Percentiles rank a stretch among this genome's conserved stretches.
Evolutionary conservation across 2,797 vertebrate species (phyloP).

Genomic region (Odontamblyopus lacepedii): DNA sequence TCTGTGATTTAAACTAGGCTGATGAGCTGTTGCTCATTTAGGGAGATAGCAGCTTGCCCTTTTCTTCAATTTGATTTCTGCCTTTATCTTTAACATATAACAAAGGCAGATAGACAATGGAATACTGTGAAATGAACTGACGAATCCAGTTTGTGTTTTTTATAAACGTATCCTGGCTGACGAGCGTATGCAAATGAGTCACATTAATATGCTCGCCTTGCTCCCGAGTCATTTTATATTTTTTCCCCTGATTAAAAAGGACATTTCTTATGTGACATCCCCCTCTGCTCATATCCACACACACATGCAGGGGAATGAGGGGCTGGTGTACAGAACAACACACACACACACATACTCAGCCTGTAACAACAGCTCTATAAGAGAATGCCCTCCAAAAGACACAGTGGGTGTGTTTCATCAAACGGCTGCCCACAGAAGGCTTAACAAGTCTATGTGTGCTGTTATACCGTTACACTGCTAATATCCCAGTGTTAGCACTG

Average conservation of each 20-base stretch:
- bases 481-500: conserved; percentile 17
- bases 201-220: conserved; percentile 84
- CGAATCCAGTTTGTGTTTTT: conserved; percentile 80
- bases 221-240: conserved; percentile 83
- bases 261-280: conserved; percentile 84
- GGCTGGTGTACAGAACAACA: conserved; percentile 32
- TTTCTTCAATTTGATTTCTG: conserved; percentile 84
- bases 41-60: conserved; percentile 84
- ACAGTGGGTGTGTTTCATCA: conserved; percentile 54
- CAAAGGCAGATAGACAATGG: conserved; percentile 86
- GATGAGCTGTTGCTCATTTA: conserved; percentile 85
- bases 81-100: conserved; percentile 85
- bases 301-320: conserved; percentile 60
- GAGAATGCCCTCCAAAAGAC: conserved; percentile 71
- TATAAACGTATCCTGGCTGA: conserved; percentile 81
- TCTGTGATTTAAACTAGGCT: conserved; percentile 83
- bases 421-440: conserved; percentile 63
- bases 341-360: conserved; percentile 22
- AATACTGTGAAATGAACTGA: conserved; percentile 85
- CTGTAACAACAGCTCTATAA: conserved; percentile 69
- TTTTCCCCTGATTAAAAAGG: conserved; percentile 84
- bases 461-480: conserved; percentile 20
- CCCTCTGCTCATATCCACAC: conserved; percentile 72
- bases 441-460: conserved; percentile 54
- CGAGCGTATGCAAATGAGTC: conserved; percentile 83